A percentile compares a stretch with the other conserved stretches of the same genome.
Conservation (phyloP, 2,113 vertebrate species). For the Eulemur rufifrons region DNA sequence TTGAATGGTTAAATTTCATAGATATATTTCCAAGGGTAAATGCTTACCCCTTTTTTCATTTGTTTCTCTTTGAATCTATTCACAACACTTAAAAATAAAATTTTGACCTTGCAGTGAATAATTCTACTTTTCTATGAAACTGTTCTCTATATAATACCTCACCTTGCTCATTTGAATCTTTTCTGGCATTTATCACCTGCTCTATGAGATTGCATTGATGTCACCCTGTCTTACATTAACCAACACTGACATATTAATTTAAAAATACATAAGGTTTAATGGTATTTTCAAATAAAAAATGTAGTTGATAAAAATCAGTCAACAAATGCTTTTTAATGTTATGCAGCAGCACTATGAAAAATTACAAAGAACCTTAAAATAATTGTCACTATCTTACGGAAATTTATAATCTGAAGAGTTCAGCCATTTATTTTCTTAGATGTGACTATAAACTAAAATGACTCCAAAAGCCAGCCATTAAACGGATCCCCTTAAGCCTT, state of each 20-base stretch:
- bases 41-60: not conserved
- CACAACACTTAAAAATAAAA: not conserved
- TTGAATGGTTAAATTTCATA: not conserved
- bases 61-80: constrained; percentile 16
- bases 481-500: not conserved
- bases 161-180: not conserved
- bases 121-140: not conserved
- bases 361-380: not conserved
- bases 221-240: not conserved
- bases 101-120: not conserved
- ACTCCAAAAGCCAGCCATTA: not conserved
- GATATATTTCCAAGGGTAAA: not conserved
- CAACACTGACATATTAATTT: not conserved
- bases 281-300: not conserved
- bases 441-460: not conserved
- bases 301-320: not conserved
- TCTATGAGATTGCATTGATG: not conserved
- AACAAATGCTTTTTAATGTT: not conserved
- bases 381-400: not conserved
- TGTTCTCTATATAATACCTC: not conserved
- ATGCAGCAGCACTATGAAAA: not conserved
- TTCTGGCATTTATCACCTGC: not conserved
- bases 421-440: not conserved
- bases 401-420: not conserved
- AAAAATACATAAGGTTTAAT: not conserved